phyloP scores from a whole-genome alignment of 2,888 invertebrate species.

The Dasypogon diadema region DNA sequence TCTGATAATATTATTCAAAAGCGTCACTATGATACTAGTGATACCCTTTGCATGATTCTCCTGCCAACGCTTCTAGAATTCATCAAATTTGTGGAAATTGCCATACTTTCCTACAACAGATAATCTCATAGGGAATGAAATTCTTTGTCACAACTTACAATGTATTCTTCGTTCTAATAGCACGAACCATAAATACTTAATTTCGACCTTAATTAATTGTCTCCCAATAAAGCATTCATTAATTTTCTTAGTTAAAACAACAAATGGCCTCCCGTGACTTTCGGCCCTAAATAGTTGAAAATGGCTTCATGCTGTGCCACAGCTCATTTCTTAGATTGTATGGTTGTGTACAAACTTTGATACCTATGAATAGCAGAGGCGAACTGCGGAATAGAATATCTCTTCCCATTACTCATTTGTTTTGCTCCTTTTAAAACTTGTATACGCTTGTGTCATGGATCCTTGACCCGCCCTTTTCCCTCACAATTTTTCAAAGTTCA shows the following conservation, averaged over 20 bases:
- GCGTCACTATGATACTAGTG: no score
- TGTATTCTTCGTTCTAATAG: neutral
- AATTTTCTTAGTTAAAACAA: slow-evolving; percentile 44
- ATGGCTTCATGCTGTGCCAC: slow-evolving; percentile 31
- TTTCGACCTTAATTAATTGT: slow-evolving; percentile 38
- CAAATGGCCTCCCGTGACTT: slow-evolving; percentile 44
- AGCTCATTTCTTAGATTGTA: slow-evolving; percentile 19
- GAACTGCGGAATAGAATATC: neutral
- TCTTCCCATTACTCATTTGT: slow-evolving; percentile 15
- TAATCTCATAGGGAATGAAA: no score
- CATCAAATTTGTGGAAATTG: no score
- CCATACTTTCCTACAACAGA: no score
- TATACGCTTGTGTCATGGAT: neutral
- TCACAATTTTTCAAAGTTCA: slow-evolving; percentile 21
- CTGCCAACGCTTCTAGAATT: no score
- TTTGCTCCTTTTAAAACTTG: neutral
- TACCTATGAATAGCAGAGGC: no score
- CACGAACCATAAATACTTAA: slow-evolving; percentile 23
- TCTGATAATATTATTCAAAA: no score
- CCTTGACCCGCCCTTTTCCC: slow-evolving; percentile 32
- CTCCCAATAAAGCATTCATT: slow-evolving; percentile 41
- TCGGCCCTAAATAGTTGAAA: slow-evolving; percentile 31
- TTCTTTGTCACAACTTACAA: neutral
- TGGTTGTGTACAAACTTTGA: slow-evolving; percentile 1
- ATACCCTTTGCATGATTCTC: no score